Percentiles rank a stretch among this genome's conserved stretches.
phyloP scores from a whole-genome alignment of 2,113 vertebrate genomes.

The Datnioides undecimradiatus region DNA sequence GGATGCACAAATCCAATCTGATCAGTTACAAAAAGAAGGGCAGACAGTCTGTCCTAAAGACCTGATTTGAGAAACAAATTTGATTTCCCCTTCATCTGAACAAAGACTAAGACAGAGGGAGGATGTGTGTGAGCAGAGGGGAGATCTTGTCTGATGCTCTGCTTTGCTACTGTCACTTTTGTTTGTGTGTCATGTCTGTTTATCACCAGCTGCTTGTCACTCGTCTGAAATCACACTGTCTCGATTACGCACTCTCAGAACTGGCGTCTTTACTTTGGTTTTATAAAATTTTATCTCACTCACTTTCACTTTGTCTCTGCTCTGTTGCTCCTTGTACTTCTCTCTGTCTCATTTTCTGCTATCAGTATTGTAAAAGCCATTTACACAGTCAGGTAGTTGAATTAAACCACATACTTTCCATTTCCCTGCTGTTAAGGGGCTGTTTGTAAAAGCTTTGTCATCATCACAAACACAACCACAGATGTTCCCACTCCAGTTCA shows the following conservation, averaged over 20 bases:
- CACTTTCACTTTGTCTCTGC: not conserved
- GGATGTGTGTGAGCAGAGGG: no score
- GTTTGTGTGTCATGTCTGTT: constrained; percentile 34
- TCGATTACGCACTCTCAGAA: constrained; percentile 14
- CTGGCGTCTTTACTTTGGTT: not conserved
- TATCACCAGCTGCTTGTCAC: constrained; percentile 27
- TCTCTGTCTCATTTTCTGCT: constrained; percentile 7
- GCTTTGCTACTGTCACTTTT: constrained; percentile 43
- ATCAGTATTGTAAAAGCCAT: constrained; percentile 6
- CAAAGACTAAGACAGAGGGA: constrained; percentile 43
- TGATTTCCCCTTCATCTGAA: no score
- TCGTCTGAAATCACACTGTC: constrained; percentile 12
- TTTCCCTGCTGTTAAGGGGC: constrained; percentile 3
- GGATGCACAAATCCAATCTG: no score
- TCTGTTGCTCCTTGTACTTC: constrained; percentile 1
- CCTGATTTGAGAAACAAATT: not conserved
- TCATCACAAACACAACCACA: not conserved
- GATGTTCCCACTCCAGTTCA: not conserved
- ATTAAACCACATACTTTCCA: constrained; percentile 7
- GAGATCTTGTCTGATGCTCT: constrained; percentile 43
- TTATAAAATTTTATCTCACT: not conserved
- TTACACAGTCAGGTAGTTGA: constrained; percentile 12
- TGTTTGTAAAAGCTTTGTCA: constrained; percentile 4
- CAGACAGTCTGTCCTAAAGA: no score
- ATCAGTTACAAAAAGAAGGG: no score